Conservation (phyloP, 2,113 vertebrate genomes). For the Crotophaga sulcirostris region DNA sequence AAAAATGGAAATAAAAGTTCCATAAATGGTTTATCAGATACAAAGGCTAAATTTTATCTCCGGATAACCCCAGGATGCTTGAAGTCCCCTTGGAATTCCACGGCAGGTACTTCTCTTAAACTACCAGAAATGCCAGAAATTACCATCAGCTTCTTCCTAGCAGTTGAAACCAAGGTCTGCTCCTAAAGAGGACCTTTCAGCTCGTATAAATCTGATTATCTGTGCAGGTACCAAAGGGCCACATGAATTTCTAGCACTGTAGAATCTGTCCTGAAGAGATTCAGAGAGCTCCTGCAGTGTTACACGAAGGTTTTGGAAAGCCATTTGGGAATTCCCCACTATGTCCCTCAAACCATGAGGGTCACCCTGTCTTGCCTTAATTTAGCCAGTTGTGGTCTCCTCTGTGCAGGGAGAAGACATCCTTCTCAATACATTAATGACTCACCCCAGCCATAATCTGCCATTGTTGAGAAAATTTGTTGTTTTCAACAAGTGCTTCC, state of each 20-base stretch:
- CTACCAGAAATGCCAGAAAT: background rate
- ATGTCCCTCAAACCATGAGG: constrained; percentile 18
- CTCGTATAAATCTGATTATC: background rate
- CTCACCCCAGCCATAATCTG: background rate
- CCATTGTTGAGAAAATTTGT: background rate
- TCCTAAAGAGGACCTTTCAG: background rate
- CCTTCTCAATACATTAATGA: background rate
- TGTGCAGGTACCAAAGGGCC: background rate
- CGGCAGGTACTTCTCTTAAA: background rate
- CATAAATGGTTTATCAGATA: background rate
- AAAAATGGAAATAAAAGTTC: background rate
- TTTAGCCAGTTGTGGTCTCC: constrained; percentile 24
- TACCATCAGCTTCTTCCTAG: background rate
- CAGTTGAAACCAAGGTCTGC: background rate
- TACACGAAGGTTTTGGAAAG: background rate
- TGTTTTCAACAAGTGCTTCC: constrained; percentile 29
- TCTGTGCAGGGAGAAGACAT: background rate
- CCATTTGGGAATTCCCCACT: background rate
- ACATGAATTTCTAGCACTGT: background rate
- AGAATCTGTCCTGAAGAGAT: background rate
- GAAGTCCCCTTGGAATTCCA: background rate
- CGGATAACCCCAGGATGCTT: background rate
- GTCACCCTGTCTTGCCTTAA: background rate
- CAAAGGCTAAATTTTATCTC: background rate
- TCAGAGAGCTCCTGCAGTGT: background rate